A percentile compares a stretch with the other conserved stretches of the same genome.
phyloP scores from a whole-genome alignment of 1,140 invertebrate genomes.

The Penaeus indicus region DNA sequence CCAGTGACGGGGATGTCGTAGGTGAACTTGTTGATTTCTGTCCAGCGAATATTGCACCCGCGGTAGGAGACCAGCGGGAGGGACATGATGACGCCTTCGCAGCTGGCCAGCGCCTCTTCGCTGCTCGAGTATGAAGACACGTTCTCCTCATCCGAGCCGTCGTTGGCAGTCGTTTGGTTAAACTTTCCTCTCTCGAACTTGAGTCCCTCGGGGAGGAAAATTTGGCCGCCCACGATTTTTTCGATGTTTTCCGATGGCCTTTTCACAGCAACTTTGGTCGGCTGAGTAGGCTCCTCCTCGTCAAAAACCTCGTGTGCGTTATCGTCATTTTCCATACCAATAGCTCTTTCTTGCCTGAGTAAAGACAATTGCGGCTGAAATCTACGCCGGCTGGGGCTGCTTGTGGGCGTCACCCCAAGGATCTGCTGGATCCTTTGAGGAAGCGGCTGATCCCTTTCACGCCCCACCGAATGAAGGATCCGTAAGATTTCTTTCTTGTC shows the following conservation, averaged over 20 bases:
- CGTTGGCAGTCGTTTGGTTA: constrained; percentile 65
- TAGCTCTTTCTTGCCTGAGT: not conserved
- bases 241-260: constrained; percentile 75
- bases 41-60: constrained; percentile 57
- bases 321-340: constrained; percentile 7
- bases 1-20: constrained; percentile 60
- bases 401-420: not conserved
- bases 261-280: constrained; percentile 65
- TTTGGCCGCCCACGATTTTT: constrained; percentile 39
- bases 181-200: constrained; percentile 67
- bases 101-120: constrained; percentile 81
- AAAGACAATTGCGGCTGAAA: not conserved
- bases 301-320: constrained; percentile 43
- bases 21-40: constrained; percentile 50
- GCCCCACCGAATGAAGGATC: constrained; percentile 40
- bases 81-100: constrained; percentile 80
- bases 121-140: constrained; percentile 85
- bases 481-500: constrained; percentile 60
- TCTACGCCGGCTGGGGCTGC: not conserved
- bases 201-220: constrained; percentile 56
- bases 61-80: constrained; percentile 78
- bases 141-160: constrained; percentile 78
- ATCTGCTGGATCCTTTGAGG: constrained; percentile 32
- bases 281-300: not conserved
- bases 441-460: not conserved